Base-by-base conservation (phyloP, 2,797 vertebrate species). In the Dendrocincla tyrannina region DNA sequence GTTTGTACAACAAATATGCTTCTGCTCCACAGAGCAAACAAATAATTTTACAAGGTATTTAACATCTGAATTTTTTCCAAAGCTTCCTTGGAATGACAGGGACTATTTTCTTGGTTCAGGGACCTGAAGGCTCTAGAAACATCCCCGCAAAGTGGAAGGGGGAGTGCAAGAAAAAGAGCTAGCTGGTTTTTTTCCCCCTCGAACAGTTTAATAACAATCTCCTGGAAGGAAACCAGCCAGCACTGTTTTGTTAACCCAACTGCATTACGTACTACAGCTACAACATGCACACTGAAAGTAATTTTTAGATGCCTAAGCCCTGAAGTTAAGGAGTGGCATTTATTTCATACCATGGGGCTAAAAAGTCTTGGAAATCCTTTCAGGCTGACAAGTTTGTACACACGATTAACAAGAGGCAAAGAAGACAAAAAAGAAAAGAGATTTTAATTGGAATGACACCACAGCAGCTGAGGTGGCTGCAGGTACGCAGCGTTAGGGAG, bases 151-250 rank as follows among this genome's bases (percentile, higher is more conserved):
- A 90, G 17, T 68, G 56, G 46, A 95, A 85, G 24, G 23, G 23
- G 28, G 78, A 67, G 10, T 37, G 53, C 80, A 86, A 91, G 50
- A 83, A 88, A 90, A 90, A 60, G 52, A 86, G 35, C 35, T 52
- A 33, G 53, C 22, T 32, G 30, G 20, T 50, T 91, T 83, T 87
- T 75, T 92, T 80, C 80, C 64, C 24, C 74, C 75, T 87, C 88
- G 30, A 89, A 89, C 59, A 82, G 82, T 78, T 95, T 86, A 92
- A 30, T 93, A 92, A 89, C 95, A 85, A 86, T 79, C 84, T 94
- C 82, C 87, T 95, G 94, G 93, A 93, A 93, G 52, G 25, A 69
- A 91, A 93, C 56, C 72, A 93, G 69, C 16, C 62, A 72, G 91
- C 62, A 67, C 33, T 93, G 85, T 92, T 94, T 86, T 88, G 69